phyloP scores from a whole-genome alignment of 2,113 vertebrate species.

The Oncorhynchus kisutch region DNA sequence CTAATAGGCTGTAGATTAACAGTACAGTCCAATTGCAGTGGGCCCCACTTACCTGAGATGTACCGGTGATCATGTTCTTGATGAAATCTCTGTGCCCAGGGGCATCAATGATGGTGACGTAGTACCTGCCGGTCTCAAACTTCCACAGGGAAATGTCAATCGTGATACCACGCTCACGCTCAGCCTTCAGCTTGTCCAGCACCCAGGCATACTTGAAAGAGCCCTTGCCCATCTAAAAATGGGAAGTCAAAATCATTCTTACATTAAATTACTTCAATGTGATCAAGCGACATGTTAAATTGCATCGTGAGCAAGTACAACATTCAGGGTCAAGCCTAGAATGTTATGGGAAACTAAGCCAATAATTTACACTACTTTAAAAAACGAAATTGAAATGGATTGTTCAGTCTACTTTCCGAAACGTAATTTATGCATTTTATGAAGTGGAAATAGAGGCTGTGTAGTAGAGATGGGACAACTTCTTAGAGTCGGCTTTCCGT shows the following conservation, averaged over 20 bases:
- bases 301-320: too few species aligned
- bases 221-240: conserved; percentile 79
- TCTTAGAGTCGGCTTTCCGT: too few species aligned
- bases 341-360: too few species aligned
- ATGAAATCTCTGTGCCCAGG: conserved; percentile 83
- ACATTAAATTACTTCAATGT: neutral
- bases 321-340: too few species aligned
- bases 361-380: too few species aligned
- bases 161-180: conserved; percentile 81
- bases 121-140: conserved; percentile 78
- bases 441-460: too few species aligned
- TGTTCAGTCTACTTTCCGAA: too few species aligned
- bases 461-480: too few species aligned
- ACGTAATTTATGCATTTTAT: too few species aligned
- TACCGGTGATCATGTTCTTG: conserved; percentile 86
- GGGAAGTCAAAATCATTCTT: neutral
- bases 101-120: conserved; percentile 81
- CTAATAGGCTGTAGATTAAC: neutral
- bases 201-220: conserved; percentile 86
- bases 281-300: neutral
- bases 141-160: conserved; percentile 84
- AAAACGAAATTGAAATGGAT: too few species aligned
- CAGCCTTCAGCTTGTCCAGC: conserved; percentile 81
- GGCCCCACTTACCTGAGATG: conserved; percentile 68
- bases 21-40: neutral